Base-by-base conservation (phyloP, 2,113 vertebrate species). In the Lepisosteus oculatus region DNA sequence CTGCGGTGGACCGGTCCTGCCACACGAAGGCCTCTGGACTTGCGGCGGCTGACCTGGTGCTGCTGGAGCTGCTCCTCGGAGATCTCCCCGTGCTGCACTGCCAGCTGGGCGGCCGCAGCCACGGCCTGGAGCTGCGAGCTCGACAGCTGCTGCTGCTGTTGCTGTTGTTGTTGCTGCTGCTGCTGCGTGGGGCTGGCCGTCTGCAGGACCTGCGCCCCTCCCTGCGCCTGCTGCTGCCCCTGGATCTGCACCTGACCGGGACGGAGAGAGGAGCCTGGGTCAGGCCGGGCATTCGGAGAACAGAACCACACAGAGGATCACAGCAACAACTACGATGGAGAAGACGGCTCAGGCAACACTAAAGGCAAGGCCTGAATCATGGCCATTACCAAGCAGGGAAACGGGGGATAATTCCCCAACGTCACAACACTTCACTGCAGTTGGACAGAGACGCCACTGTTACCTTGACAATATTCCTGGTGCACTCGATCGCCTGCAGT, bases 1-100 rank as follows among this genome's bases (percentile, higher is more conserved):
- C 47, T 2, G 47, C 47, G 5, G 29, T 29, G 29, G 29, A 29
- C 29, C 29, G 29, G 47, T 51, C 47, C 47, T 51, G 47, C 47
- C 47, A 2, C 9, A 51, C 47, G 47, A 9, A 29, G 29, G 29
- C 29, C 29, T 29, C 29, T 29, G 29, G 29, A 29, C 29, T 29
- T 29, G 29, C 29, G 29, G 29, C 29, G 29, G 29, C 29, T 29
- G 29, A 29, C 96, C 82, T 98, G 96, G 73, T 98, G 97, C 67
- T 99, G 93, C 12, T 93, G 93, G 85, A 95, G 91, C 61, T 95
- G 97, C 51, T 99, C 96, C 73, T 99, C 97, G 55, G 95, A 96
- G 29, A 99, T 94, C 79, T 98, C 97, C 0, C 93, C 87, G 44
- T 93, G 92, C 78, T 97, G 97, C 75, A 98, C 87, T 93, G 92